Conservation (phyloP, 2,888 invertebrate genomes). For the Temnothorax ravouxi region DNA sequence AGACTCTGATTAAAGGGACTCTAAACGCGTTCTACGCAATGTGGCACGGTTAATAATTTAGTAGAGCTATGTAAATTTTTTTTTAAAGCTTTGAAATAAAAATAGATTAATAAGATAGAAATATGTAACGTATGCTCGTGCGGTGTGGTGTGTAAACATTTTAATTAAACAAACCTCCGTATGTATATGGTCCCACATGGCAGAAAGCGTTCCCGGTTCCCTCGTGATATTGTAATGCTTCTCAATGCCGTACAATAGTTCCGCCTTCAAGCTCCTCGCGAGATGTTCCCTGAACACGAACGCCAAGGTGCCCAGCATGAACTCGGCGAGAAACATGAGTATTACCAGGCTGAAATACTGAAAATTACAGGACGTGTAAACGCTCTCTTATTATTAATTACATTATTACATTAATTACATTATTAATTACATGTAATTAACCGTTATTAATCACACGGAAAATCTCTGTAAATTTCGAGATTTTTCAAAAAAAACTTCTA, state of each 20-base stretch:
- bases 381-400: not conserved
- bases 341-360: slow-evolving; percentile 94
- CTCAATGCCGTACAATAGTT: slow-evolving; percentile 90
- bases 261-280: slow-evolving; percentile 89
- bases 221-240: slow-evolving; percentile 90
- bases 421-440: no score
- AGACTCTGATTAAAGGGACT: no score
- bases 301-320: slow-evolving; percentile 91
- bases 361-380: slow-evolving; percentile 71
- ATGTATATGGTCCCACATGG: slow-evolving; percentile 93
- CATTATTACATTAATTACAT: no score
- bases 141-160: not conserved
- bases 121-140: not conserved
- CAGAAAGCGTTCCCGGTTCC: slow-evolving; percentile 89
- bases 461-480: not conserved
- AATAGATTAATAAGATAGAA: slow-evolving; percentile 3
- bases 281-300: slow-evolving; percentile 92
- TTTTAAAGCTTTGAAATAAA: not conserved
- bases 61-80: no score
- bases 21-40: not conserved
- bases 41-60: not conserved
- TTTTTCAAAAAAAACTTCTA: not conserved
- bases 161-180: slow-evolving; percentile 86
- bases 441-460: not conserved
- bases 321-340: slow-evolving; percentile 92